Evolutionary conservation across 2,113 vertebrate genomes (phyloP).

Genomic region (Oreochromis aureus): DNA sequence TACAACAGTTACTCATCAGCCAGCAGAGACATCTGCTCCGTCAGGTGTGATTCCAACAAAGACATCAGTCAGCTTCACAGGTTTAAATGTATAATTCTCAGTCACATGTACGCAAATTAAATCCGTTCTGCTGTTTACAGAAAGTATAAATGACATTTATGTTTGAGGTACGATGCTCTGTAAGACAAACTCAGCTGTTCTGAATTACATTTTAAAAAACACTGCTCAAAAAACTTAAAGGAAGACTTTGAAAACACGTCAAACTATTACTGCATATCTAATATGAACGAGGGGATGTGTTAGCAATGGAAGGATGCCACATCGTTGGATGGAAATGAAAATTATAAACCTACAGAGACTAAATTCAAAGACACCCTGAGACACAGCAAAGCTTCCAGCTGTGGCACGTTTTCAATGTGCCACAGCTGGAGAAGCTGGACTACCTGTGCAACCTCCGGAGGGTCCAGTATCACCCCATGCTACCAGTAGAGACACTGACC

Average conservation of each 20-base stretch:
- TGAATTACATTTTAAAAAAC: neutral
- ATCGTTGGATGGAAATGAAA: neutral
- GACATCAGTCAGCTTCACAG: neutral
- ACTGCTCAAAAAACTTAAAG: no score
- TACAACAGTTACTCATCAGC: neutral
- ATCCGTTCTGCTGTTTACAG: neutral
- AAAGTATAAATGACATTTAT: neutral
- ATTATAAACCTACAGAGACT: neutral
- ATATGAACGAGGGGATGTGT: no score
- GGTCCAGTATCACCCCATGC: neutral
- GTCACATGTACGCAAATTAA: neutral
- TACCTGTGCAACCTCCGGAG: neutral
- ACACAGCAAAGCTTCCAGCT: neutral
- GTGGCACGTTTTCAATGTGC: neutral
- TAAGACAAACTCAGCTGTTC: neutral
- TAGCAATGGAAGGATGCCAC: neutral
- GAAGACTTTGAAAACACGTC: no score
- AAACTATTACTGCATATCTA: no score
- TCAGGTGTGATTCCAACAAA: neutral
- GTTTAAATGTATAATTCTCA: neutral
- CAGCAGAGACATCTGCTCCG: neutral
- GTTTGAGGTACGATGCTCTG: neutral
- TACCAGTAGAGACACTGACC: neutral
- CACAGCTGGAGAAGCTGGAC: neutral
- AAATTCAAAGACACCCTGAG: no score